A percentile compares a stretch with the other conserved stretches of the same genome.
phyloP scores from a whole-genome alignment of 2,113 vertebrate species.

The Cryptotis parvus region DNA sequence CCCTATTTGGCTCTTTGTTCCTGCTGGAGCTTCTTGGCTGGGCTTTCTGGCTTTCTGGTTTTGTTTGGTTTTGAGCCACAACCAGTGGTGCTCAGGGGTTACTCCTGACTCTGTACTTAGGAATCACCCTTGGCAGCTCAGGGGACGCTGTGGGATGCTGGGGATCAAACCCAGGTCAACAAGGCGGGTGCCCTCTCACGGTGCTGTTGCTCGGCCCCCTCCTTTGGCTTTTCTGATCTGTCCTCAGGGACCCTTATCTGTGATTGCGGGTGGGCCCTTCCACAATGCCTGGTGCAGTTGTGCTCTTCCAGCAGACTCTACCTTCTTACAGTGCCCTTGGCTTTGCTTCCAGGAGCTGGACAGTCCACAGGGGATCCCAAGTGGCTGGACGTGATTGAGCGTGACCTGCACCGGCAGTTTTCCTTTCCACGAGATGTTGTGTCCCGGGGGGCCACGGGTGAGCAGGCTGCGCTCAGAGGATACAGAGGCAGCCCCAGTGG shows the following conservation, averaged over 20 bases:
- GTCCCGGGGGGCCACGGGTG: constrained; percentile 97
- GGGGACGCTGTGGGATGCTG: too few relatives aligned
- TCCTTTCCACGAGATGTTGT: constrained; percentile 99
- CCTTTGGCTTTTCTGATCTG: neutral
- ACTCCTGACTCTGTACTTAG: too few relatives aligned
- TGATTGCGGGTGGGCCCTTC: neutral
- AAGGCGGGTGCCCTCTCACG: too few relatives aligned
- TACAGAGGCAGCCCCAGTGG: neutral
- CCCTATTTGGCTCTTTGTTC: neutral
- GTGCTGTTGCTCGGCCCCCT: too few relatives aligned
- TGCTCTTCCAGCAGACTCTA: neutral
- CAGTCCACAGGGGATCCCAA: constrained; percentile 93
- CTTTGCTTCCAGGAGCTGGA: constrained; percentile 92
- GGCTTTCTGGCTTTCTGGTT: too few relatives aligned
- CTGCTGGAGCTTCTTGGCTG: neutral
- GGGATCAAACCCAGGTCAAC: too few relatives aligned
- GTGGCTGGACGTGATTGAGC: constrained; percentile 98
- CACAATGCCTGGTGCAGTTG: too few relatives aligned
- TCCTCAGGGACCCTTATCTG: neutral
- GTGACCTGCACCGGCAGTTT: constrained; percentile 98
- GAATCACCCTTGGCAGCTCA: too few relatives aligned
- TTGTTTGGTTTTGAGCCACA: too few relatives aligned
- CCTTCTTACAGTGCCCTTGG: constrained; percentile 40
- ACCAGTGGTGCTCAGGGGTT: too few relatives aligned
- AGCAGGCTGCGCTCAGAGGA: constrained; percentile 61